Percentiles rank a stretch among this genome's conserved stretches.
These are phyloP conservation scores for Buphagus erythrorhynchus DNA, from an alignment of 2,797 vertebrate genomes.

Conservation along the genomic window DNA sequence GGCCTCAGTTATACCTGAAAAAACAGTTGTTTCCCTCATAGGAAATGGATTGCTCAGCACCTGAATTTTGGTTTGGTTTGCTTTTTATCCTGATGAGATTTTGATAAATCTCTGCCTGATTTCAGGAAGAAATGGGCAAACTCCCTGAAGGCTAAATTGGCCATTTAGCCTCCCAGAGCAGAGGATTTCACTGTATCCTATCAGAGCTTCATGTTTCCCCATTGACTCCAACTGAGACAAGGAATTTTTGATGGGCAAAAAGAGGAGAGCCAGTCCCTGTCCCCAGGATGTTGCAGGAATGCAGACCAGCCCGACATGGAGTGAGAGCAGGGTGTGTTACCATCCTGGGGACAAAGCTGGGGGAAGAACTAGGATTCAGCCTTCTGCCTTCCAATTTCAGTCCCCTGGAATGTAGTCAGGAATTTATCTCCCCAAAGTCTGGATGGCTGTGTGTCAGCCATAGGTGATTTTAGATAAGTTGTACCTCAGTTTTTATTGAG, in stretches of 20 bases:
- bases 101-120: conserved; percentile 56
- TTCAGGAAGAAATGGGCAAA: neutral
- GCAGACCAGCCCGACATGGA: neutral
- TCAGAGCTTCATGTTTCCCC: neutral
- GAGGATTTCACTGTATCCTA: neutral
- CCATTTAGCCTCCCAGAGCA: neutral
- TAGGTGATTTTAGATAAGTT: neutral
- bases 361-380: neutral
- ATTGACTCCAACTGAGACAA: neutral
- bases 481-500: neutral
- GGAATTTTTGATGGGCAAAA: neutral
- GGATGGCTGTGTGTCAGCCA: neutral
- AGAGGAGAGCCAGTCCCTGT: neutral
- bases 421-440: neutral
- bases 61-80: neutral
- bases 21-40: conserved; percentile 36
- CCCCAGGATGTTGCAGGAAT: neutral
- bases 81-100: conserved; percentile 41
- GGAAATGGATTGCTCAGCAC: conserved; percentile 65
- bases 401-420: neutral
- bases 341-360: neutral
- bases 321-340: accelerated
- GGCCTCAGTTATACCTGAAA: conserved; percentile 52
- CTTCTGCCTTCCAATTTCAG: neutral
- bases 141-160: neutral